phyloP scores from a whole-genome alignment of 2,888 invertebrate species.

The Congeria kusceri region DNA sequence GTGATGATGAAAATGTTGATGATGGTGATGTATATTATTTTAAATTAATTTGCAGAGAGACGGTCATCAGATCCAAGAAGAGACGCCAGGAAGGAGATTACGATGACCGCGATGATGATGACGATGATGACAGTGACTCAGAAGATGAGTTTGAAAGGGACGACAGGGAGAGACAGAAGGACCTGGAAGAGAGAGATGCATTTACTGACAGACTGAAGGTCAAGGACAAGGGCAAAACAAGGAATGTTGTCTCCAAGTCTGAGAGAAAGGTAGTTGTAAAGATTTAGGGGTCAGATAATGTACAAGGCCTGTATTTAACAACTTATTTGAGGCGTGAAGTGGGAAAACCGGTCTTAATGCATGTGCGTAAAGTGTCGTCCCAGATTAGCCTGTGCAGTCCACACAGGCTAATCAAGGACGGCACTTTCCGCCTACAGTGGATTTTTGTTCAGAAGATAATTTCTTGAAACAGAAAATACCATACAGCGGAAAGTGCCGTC shows the following conservation, averaged over 20 bases:
- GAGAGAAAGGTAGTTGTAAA: not conserved
- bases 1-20: not conserved
- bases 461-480: too few species aligned
- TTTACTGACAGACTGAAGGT: slow-evolving; percentile 95
- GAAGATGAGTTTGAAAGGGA: slow-evolving; percentile 88
- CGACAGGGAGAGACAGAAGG: slow-evolving; percentile 92
- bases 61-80: slow-evolving; percentile 18
- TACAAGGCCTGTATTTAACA: too few species aligned
- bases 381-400: too few species aligned
- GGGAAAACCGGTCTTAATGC: too few species aligned
- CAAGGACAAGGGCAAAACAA: slow-evolving; percentile 94
- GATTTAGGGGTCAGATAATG: too few species aligned
- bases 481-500: too few species aligned
- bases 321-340: too few species aligned
- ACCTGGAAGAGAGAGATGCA: slow-evolving; percentile 96
- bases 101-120: slow-evolving; percentile 1
- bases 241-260: slow-evolving; percentile 81
- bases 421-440: too few species aligned
- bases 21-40: too few species aligned
- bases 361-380: too few species aligned
- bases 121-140: slow-evolving; percentile 46
- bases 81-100: not conserved
- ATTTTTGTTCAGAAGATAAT: too few species aligned
- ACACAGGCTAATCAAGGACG: too few species aligned
- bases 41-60: slow-evolving; percentile 31